These are phyloP conservation scores for Alentia gelatinosa DNA, from an alignment of 2,888 invertebrate genomes.

Conservation along the genomic window DNA sequence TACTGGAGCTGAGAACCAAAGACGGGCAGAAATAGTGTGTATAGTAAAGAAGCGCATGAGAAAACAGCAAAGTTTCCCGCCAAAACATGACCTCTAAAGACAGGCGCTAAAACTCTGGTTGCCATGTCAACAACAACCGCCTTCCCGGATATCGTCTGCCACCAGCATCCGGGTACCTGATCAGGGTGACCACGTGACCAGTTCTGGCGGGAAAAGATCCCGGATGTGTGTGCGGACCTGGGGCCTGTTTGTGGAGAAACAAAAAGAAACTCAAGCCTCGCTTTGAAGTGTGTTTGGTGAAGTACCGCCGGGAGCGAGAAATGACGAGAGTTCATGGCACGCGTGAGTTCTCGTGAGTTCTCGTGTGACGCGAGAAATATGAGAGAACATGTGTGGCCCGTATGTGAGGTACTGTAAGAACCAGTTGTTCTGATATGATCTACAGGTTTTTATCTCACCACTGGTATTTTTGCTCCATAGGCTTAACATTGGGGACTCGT, in stretches of 20 bases:
- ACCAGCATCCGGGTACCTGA: background rate
- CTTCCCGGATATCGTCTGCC: background rate
- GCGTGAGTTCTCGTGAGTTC: background rate
- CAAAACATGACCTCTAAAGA: background rate
- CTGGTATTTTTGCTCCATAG: no score
- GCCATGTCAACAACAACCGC: background rate
- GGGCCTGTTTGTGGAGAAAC: background rate
- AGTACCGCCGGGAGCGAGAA: background rate
- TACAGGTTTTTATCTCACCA: no score
- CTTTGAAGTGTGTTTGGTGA: slow-evolving; percentile 8
- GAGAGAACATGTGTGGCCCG: background rate
- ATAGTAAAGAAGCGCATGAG: no score
- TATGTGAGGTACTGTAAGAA: no score
- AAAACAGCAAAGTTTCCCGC: background rate
- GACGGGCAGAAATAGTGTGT: no score
- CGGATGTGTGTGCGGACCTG: background rate
- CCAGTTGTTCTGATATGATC: no score
- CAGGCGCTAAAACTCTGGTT: background rate
- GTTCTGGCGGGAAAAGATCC: background rate
- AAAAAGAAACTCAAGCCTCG: background rate
- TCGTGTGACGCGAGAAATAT: background rate
- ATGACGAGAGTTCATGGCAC: background rate
- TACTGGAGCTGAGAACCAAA: no score
- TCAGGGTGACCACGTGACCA: background rate
- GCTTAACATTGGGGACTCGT: no score